Percentiles rank a stretch among this genome's conserved stretches.
Evolutionary conservation across 2,797 vertebrate species (phyloP).

Genomic region (Apogon hyalosoma): DNA sequence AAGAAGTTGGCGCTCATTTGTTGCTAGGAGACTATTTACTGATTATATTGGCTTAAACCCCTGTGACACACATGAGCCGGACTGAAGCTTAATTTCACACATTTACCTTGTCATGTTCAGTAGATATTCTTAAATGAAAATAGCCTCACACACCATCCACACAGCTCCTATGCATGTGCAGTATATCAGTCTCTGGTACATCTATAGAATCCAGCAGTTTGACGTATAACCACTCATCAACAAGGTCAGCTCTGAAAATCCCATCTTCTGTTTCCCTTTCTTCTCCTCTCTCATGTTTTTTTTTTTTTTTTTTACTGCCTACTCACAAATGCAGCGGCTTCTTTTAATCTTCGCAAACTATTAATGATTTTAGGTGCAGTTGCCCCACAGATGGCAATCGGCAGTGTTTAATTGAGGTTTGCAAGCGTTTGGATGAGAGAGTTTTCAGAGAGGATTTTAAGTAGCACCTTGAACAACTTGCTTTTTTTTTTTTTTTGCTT

Average conservation of each 20-base stretch:
- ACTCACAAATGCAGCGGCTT: neutral
- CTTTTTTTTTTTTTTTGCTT: neutral
- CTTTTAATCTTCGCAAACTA: conserved; percentile 50
- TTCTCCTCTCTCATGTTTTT: neutral
- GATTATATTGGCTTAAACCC: conserved; percentile 7
- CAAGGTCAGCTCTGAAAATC: conserved; percentile 36
- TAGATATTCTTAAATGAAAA: neutral
- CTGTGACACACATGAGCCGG: neutral
- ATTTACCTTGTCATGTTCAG: neutral
- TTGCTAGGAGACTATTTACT: conserved; percentile 57
- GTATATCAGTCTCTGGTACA: neutral
- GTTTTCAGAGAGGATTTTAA: conserved; percentile 48
- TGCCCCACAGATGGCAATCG: conserved; percentile 53
- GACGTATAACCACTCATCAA: conserved; percentile 3
- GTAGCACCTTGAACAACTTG: conserved; percentile 50
- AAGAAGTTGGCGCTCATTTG: conserved; percentile 34
- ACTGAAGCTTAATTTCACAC: neutral
- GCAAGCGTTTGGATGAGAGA: conserved; percentile 36
- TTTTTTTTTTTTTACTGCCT: conserved; percentile 4
- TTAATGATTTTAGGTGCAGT: conserved; percentile 54
- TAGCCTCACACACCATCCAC: neutral
- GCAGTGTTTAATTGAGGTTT: conserved; percentile 60
- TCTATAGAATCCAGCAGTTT: conserved; percentile 6
- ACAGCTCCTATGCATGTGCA: conserved; percentile 4
- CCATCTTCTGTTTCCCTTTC: neutral